Conservation (phyloP, 53 echinoderm and acorn worm species). For the Glandiceps talaboti region DNA sequence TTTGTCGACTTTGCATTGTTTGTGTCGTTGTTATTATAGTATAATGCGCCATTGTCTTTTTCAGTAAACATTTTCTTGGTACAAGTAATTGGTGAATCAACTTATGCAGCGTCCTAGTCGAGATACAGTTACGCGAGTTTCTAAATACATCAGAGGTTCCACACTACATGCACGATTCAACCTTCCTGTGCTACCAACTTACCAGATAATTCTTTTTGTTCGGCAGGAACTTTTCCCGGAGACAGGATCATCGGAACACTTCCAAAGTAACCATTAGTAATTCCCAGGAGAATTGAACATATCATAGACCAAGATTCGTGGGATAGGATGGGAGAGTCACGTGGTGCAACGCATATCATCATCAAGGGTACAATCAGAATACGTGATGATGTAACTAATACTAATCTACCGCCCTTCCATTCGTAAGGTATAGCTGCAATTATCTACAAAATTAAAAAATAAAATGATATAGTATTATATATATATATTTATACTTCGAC, state of each 20-base stretch:
- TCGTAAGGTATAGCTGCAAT: slow-evolving; percentile 53
- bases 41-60: no score
- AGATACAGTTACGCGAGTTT: no score
- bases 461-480: no score
- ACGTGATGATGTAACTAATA: slow-evolving; percentile 29
- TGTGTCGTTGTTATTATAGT: no score
- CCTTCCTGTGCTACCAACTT: no score
- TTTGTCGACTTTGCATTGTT: no score
- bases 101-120: no score
- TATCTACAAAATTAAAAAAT: slow-evolving; percentile 14
- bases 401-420: slow-evolving; percentile 33
- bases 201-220: slow-evolving; percentile 59
- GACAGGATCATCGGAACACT: slow-evolving; percentile 77
- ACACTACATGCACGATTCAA: no score
- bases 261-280: slow-evolving; percentile 79
- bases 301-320: slow-evolving; percentile 49
- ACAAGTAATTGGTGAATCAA: no score
- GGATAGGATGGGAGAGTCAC: slow-evolving; percentile 26
- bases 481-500: no score
- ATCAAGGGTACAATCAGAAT: slow-evolving; percentile 49
- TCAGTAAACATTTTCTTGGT: no score
- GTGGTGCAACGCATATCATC: slow-evolving; percentile 54
- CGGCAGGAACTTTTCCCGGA: slow-evolving; percentile 41
- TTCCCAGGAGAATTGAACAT: slow-evolving; percentile 41
- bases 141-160: no score